Percentiles rank a stretch among this genome's conserved stretches.
Conservation (phyloP, 2,888 invertebrate species). For the Drosophila mimetica region DNA sequence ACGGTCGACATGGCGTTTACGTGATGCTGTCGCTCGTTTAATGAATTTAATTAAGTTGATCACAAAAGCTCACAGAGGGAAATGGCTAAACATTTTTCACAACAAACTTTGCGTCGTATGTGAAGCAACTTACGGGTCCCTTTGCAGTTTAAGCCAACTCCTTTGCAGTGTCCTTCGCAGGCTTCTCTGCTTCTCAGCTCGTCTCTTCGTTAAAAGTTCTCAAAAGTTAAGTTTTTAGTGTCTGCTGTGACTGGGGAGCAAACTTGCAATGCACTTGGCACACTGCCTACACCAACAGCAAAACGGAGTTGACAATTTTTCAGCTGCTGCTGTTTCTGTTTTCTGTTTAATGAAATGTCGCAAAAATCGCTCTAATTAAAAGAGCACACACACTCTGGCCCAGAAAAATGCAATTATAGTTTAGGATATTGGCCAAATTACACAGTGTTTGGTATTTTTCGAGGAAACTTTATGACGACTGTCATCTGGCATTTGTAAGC, state of each 20-base stretch:
- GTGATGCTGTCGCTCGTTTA: conserved; percentile 55
- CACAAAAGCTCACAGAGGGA: conserved; percentile 53
- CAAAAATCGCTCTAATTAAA: conserved; percentile 77
- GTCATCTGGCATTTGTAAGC: conserved; percentile 56
- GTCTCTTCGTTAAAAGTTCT: conserved; percentile 74
- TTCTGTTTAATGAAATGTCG: conserved; percentile 51
- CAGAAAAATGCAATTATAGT: conserved; percentile 38
- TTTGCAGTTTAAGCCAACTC: conserved; percentile 25
- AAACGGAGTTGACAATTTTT: conserved; percentile 29
- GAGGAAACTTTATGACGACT: conserved; percentile 56
- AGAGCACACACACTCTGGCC: conserved; percentile 54
- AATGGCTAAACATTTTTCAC: conserved; percentile 62
- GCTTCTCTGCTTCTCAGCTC: conserved; percentile 24
- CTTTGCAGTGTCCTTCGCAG: conserved; percentile 5
- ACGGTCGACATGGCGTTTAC: conserved; percentile 50
- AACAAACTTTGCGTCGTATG: conserved; percentile 42
- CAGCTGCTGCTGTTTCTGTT: not conserved
- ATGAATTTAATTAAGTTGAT: conserved; percentile 78
- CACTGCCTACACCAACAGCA: conserved; percentile 55
- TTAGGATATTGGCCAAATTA: conserved; percentile 30
- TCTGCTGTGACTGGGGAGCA: conserved; percentile 33
- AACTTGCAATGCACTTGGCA: conserved; percentile 57
- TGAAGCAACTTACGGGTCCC: conserved; percentile 32
- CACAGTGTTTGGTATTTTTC: conserved; percentile 11
- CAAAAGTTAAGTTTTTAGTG: conserved; percentile 61